Percentiles rank a stretch among this genome's conserved stretches.
Evolutionary conservation across 2,113 vertebrate species (phyloP).

Genomic region (Dolichallabes microphthalmus): DNA sequence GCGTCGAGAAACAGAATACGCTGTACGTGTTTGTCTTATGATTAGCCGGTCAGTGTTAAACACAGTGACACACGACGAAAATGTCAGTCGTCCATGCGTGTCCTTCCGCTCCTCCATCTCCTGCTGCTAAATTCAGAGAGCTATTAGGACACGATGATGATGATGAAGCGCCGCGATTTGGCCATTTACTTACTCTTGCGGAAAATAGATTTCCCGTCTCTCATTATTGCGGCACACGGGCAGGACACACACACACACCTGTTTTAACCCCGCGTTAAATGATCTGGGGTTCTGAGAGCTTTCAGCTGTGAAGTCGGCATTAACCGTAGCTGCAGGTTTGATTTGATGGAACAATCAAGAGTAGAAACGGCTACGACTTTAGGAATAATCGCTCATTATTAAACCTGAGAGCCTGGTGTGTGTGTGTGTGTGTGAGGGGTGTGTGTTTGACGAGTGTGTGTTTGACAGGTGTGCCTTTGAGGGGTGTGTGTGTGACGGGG

Average conservation of each 20-base stretch:
- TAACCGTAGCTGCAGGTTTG: neutral
- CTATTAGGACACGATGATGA: constrained; percentile 22
- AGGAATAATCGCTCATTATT: neutral
- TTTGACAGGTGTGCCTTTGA: neutral
- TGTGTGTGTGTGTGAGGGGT: neutral
- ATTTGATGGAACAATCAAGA: constrained; percentile 18
- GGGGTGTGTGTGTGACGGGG: neutral
- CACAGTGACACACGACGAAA: neutral
- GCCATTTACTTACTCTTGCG: constrained; percentile 37
- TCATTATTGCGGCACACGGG: constrained; percentile 13
- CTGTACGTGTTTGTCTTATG: neutral
- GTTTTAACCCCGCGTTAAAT: constrained; percentile 20
- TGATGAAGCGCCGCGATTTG: constrained; percentile 34
- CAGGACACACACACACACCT: constrained; percentile 17
- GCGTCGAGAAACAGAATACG: neutral
- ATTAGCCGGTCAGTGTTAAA: constrained; percentile 5
- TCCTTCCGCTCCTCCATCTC: constrained; percentile 13
- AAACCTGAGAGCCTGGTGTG: neutral
- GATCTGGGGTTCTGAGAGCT: neutral
- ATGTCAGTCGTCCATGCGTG: neutral
- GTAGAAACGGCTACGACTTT: neutral
- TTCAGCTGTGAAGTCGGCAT: neutral
- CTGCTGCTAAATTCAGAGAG: constrained; percentile 23
- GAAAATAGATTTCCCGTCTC: constrained; percentile 44
- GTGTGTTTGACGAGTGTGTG: neutral